phyloP scores from a whole-genome alignment of 2,888 invertebrate genomes.

The Standfussiana lucernea region DNA sequence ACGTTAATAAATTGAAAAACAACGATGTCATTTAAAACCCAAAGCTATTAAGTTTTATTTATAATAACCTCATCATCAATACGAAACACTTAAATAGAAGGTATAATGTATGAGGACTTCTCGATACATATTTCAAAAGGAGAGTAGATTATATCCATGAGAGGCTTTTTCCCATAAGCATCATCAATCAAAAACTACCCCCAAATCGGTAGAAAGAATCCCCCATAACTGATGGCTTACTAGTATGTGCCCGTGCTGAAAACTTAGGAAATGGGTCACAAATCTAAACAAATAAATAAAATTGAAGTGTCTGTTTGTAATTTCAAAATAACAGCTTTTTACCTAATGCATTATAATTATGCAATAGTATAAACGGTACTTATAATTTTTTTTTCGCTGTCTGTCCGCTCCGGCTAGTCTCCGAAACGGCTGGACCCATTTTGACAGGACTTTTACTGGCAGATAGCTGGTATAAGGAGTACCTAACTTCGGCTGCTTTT shows the following conservation, averaged over 20 bases:
- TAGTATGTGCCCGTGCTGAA: conserved; percentile 8
- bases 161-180: conserved; percentile 13
- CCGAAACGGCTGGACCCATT: too few species aligned
- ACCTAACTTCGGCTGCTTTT: too few species aligned
- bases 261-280: conserved; percentile 7
- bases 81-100: neutral
- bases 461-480: too few species aligned
- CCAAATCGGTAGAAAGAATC: conserved; percentile 15
- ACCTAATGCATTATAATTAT: too few species aligned
- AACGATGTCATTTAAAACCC: neutral
- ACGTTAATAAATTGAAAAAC: neutral
- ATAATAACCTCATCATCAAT: neutral
- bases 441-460: too few species aligned
- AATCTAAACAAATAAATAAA: too few species aligned
- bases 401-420: too few species aligned
- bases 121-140: conserved; percentile 32
- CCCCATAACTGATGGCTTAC: neutral
- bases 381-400: too few species aligned
- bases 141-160: neutral
- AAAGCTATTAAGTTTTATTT: neutral
- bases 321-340: too few species aligned
- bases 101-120: conserved; percentile 7
- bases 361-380: too few species aligned
- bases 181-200: conserved; percentile 47
- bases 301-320: too few species aligned